These are phyloP conservation scores for Stenopsyche tienmushanensis DNA, from an alignment of 1,140 invertebrate species.

Conservation along the genomic window DNA sequence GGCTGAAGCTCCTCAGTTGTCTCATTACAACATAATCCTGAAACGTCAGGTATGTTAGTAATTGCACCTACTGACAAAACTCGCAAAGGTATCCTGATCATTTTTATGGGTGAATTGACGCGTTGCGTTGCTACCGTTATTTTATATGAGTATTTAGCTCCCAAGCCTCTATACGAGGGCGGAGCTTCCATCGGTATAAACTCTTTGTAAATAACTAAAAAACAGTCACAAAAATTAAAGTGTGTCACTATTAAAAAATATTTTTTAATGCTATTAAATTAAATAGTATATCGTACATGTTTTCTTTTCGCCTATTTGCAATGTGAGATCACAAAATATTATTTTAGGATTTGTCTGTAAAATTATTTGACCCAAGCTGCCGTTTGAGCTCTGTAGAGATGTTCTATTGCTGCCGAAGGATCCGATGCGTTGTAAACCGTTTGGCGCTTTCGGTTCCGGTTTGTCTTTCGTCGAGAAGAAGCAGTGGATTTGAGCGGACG, in stretches of 20 bases:
- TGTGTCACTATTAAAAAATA: constrained; percentile 9
- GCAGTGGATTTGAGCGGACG: constrained; percentile 93
- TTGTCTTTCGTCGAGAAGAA: constrained; percentile 78
- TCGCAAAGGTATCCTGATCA: constrained; percentile 84
- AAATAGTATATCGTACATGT: constrained; percentile 72
- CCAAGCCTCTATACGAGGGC: constrained; percentile 90
- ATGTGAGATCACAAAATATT: constrained; percentile 89
- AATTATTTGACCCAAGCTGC: constrained; percentile 77
- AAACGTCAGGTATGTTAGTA: constrained; percentile 69
- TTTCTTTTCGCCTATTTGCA: constrained; percentile 85
- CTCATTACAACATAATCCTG: constrained; percentile 69
- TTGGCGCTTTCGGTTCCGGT: constrained; percentile 49
- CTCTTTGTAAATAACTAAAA: constrained; percentile 86
- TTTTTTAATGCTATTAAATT: too few relatives aligned
- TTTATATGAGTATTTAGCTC: constrained; percentile 96
- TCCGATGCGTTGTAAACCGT: constrained; percentile 44
- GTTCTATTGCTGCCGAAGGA: constrained; percentile 47
- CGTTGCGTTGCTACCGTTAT: constrained; percentile 91
- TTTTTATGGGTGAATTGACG: constrained; percentile 78
- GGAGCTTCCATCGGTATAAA: constrained; percentile 85
- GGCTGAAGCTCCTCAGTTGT: constrained; percentile 86
- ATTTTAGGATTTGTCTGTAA: constrained; percentile 94
- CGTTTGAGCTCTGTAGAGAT: constrained; percentile 52
- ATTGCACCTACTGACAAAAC: constrained; percentile 83
- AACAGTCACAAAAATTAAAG: constrained; percentile 33